phyloP scores from a whole-genome alignment of 2,113 vertebrate genomes.

The Geococcyx californianus region DNA sequence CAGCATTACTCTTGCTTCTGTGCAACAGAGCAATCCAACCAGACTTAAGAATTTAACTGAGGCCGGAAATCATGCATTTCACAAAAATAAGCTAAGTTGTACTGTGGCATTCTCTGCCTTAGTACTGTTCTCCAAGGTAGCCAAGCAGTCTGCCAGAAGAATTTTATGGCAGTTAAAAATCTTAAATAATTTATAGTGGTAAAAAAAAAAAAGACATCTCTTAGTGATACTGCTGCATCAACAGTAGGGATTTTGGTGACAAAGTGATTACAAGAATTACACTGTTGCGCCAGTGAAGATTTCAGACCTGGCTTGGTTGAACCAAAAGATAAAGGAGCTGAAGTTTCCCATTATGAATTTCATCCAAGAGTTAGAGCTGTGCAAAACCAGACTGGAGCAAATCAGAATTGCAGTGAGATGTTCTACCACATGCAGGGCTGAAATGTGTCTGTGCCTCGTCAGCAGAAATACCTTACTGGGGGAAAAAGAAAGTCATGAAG shows the following conservation, averaged over 20 bases:
- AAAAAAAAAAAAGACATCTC: neutral
- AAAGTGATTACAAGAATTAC: neutral
- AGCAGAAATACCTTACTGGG: neutral
- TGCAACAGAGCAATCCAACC: neutral
- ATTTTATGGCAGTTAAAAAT: neutral
- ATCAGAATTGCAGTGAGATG: neutral
- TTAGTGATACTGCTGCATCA: neutral
- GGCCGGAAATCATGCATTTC: neutral
- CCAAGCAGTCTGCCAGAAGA: neutral
- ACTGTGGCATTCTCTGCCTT: neutral
- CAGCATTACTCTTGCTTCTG: neutral
- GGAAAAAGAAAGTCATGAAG: neutral
- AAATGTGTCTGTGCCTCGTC: neutral
- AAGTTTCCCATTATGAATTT: neutral
- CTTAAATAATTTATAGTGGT: neutral
- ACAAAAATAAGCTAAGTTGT: neutral
- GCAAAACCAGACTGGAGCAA: neutral
- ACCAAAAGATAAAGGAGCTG: neutral
- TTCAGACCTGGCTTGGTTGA: neutral
- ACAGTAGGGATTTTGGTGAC: neutral
- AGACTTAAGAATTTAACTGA: neutral
- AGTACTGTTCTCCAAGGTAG: neutral
- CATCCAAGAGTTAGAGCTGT: neutral
- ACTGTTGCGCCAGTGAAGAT: neutral
- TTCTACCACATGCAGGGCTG: neutral